Percentiles rank a stretch among this genome's conserved stretches.
Conservation (phyloP, 2,888 invertebrate genomes). For the Sphecodes monilicornis region DNA sequence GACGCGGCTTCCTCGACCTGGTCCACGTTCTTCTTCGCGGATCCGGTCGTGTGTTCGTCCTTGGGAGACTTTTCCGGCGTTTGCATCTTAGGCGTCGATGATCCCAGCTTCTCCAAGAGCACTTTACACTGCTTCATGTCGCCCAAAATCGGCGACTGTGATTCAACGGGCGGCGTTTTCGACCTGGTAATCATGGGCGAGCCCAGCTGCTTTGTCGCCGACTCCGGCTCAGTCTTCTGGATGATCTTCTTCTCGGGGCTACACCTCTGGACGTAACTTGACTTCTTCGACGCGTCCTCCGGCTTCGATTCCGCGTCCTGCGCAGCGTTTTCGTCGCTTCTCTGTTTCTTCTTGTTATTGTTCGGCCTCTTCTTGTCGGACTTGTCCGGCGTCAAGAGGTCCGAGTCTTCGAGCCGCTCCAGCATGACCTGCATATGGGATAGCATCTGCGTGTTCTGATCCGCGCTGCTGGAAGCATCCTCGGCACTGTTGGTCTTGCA, state of each 20-base stretch:
- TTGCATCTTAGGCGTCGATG: background rate
- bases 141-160: fast-evolving
- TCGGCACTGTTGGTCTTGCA: background rate
- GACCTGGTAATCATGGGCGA: background rate
- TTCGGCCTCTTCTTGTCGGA: constrained; percentile 12
- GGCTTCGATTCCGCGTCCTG: background rate
- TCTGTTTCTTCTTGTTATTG: background rate
- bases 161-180: background rate
- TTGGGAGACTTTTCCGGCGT: no score
- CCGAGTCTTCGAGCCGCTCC: constrained; percentile 70
- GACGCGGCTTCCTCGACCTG: constrained; percentile 45
- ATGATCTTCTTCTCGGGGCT: background rate
- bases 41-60: background rate
- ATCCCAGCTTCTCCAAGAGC: background rate
- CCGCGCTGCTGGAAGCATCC: no score
- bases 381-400: background rate
- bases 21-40: background rate
- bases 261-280: background rate
- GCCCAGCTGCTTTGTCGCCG: background rate
- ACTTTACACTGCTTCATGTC: constrained; percentile 1
- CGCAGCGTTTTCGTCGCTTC: background rate
- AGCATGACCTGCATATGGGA: constrained; percentile 70
- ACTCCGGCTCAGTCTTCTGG: background rate
- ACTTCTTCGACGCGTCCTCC: background rate
- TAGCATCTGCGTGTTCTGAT: background rate